Evolutionary conservation across 2,888 invertebrate genomes (phyloP), one percentile per base, ranked within the genome.

Genomic region (Artemia sp.): DNA sequence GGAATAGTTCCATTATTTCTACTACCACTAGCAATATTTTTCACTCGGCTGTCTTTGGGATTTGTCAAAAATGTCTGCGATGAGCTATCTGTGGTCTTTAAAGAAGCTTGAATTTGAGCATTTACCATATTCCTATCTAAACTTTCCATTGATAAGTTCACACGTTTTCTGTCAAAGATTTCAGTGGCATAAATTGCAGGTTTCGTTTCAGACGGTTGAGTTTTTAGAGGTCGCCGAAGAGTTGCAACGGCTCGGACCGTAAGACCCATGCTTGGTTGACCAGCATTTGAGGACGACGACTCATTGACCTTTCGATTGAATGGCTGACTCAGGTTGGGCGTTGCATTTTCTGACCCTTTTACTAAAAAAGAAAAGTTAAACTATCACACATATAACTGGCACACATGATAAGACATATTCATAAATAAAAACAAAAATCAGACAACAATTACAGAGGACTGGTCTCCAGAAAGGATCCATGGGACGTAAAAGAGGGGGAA

Each of bases 311-410:
- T 72, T 12, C 72, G 71, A 66, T 72, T 72, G 12, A 68, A 68
- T 12, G 71, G 71, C 9, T 70, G 70, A 66, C 70, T 72, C 24
- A 72, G 51, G 51, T 72, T 71, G 52, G 72, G 72, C 24, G 72
- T 72, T 12, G 71, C 66, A 38, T 70, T 38, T 38, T 38, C 38
- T 38, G 38, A 38, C 38, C 38, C 38, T 38, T 38, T 38, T 38
- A 38, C 38, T 38, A 38, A 38, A 38, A 38, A 38, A 38, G 38
- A 38, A 38, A 38, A 38, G 6, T 38, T 38, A 38, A 6, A 38
- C 38, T 38, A 3, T 38, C 6, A 38, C 38, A 38, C 38, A 38
- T 38, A 5, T 38, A 38, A 38, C 6, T 5, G 38, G 6, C 38
- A 38, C 38, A 38, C 3, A 38, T 1, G 38, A 38, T 38, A 6